Evolutionary conservation across 2,888 invertebrate genomes (phyloP).

Genomic region (Gandaritis pyraliata): DNA sequence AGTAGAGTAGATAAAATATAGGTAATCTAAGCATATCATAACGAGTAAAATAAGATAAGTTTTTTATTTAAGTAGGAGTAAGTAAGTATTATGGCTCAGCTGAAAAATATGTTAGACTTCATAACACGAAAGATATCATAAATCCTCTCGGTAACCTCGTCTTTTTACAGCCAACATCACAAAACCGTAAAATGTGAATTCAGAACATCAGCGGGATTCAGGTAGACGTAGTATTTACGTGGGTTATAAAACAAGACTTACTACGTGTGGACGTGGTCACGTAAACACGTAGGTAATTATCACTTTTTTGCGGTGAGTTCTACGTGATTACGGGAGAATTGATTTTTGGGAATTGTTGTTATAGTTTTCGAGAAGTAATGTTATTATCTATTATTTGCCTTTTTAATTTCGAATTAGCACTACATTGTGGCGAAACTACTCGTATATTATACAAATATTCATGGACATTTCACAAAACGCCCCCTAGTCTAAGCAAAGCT

Average conservation of each 20-base stretch:
- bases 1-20: too few relatives aligned
- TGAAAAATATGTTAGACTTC: neutral
- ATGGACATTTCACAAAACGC: too few relatives aligned
- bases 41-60: too few relatives aligned
- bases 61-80: too few relatives aligned
- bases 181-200: slow-evolving; percentile 21
- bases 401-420: too few relatives aligned
- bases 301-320: slow-evolving; percentile 20
- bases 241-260: slow-evolving; percentile 26
- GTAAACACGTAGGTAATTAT: slow-evolving; percentile 23
- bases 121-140: slow-evolving; percentile 8
- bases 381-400: too few relatives aligned
- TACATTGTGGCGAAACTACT: too few relatives aligned
- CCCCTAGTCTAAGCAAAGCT: too few relatives aligned
- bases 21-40: too few relatives aligned
- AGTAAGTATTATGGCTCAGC: too few relatives aligned
- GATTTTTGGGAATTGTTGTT: slow-evolving; percentile 17
- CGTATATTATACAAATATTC: too few relatives aligned
- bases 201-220: slow-evolving; percentile 12
- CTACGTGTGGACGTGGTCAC: slow-evolving; percentile 22
- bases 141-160: slow-evolving; percentile 2
- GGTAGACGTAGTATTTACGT: slow-evolving; percentile 21
- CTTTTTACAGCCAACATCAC: slow-evolving; percentile 14
- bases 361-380: neutral
- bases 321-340: slow-evolving; percentile 16